Percentiles rank a stretch among this genome's conserved stretches.
phyloP scores from a whole-genome alignment of 2,797 vertebrate genomes.

The Serranus cabrilla region DNA sequence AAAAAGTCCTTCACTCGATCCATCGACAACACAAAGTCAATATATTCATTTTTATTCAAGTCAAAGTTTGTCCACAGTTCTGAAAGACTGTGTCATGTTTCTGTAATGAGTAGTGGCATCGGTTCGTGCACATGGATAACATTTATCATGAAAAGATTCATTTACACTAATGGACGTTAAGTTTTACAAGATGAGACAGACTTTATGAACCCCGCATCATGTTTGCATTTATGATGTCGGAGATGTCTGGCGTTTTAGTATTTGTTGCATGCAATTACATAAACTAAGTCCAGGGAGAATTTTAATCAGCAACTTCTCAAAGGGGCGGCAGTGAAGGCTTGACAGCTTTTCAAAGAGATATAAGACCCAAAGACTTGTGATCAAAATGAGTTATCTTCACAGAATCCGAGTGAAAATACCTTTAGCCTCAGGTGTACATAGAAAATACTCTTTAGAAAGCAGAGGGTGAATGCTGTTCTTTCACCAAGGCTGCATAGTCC shows the following conservation, averaged over 20 bases:
- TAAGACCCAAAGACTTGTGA: slow-evolving; percentile 10
- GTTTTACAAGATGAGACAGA: slow-evolving; percentile 40
- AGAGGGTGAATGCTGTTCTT: background rate
- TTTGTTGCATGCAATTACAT: slow-evolving; percentile 50
- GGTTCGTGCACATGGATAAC: slow-evolving; percentile 10
- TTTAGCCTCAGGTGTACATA: background rate
- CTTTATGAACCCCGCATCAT: slow-evolving; percentile 42
- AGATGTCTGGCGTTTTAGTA: slow-evolving; percentile 33
- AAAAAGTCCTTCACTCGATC: background rate
- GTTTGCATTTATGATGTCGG: slow-evolving; percentile 46
- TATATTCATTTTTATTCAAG: background rate
- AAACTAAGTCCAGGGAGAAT: slow-evolving; percentile 24
- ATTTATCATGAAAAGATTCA: slow-evolving; percentile 25
- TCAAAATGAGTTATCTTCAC: slow-evolving; percentile 8
- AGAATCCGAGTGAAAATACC: slow-evolving; percentile 17
- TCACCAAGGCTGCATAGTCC: background rate
- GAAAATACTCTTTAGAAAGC: too few species aligned
- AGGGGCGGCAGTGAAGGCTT: slow-evolving; percentile 24
- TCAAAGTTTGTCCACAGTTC: slow-evolving; percentile 7
- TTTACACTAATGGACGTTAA: slow-evolving; percentile 25
- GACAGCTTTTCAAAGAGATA: slow-evolving; percentile 39
- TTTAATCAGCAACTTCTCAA: slow-evolving; percentile 31
- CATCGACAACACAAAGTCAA: background rate
- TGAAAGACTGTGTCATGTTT: slow-evolving; percentile 13
- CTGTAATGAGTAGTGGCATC: slow-evolving; percentile 40